Conservation (phyloP, 2,888 invertebrate species). For the Caenorhabditis macrosperma region DNA sequence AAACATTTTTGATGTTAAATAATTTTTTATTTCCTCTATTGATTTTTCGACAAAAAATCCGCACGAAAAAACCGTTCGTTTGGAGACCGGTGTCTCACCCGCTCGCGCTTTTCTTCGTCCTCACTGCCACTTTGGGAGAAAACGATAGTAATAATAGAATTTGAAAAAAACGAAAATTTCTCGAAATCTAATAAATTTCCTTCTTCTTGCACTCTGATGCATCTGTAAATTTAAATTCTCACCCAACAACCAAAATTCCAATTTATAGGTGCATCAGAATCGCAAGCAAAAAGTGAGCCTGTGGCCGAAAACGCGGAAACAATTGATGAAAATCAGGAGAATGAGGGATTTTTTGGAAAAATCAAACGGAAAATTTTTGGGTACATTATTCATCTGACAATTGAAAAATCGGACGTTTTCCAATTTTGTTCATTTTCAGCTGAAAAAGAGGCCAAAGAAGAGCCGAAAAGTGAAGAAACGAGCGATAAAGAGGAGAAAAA, state of each 20-base stretch:
- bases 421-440: slow-evolving; percentile 13
- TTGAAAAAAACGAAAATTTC: too few relatives aligned
- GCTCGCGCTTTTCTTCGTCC: too few relatives aligned
- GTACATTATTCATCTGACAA: slow-evolving; percentile 3
- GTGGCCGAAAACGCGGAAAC: slow-evolving; percentile 55
- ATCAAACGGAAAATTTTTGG: slow-evolving; percentile 66
- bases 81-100: too few relatives aligned
- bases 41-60: too few relatives aligned
- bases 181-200: background rate
- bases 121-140: too few relatives aligned
- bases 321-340: slow-evolving; percentile 42
- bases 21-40: too few relatives aligned
- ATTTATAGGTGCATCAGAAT: slow-evolving; percentile 52
- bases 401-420: background rate
- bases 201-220: slow-evolving; percentile 18
- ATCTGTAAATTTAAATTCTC: background rate
- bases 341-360: slow-evolving; percentile 63
- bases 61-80: too few relatives aligned
- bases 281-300: slow-evolving; percentile 24
- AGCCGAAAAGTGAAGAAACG: slow-evolving; percentile 29
- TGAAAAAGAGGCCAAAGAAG: slow-evolving; percentile 13
- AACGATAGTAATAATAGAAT: too few relatives aligned
- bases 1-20: too few relatives aligned
- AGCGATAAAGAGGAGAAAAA: slow-evolving; percentile 35
- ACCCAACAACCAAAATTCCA: slow-evolving; percentile 7